Conservation (phyloP, 2,888 invertebrate species). For the Pecten maximus region DNA sequence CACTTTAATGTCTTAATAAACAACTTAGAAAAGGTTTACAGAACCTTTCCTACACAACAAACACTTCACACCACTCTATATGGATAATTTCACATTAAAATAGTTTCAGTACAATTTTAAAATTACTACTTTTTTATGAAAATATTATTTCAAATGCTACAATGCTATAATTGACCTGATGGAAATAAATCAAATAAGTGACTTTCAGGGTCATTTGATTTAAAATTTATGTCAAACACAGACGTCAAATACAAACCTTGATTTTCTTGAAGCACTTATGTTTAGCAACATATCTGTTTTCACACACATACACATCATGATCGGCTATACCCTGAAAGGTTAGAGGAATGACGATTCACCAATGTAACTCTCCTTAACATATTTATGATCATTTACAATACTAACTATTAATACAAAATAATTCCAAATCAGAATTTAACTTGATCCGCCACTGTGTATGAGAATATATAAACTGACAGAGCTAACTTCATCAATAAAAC, state of each 20-base stretch:
- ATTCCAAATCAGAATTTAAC: too few relatives aligned
- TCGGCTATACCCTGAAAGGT: slow-evolving; percentile 88
- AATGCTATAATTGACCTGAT: too few relatives aligned
- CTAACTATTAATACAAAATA: background rate
- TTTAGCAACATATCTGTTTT: slow-evolving; percentile 94
- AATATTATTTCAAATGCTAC: too few relatives aligned
- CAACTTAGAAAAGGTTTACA: background rate
- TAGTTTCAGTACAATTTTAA: too few relatives aligned
- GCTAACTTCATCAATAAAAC: too few relatives aligned
- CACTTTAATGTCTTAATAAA: background rate
- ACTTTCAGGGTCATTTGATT: too few relatives aligned
- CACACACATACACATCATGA: slow-evolving; percentile 98
- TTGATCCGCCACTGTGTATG: too few relatives aligned
- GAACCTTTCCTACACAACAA: background rate
- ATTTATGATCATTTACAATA: background rate
- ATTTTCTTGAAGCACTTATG: slow-evolving; percentile 96
- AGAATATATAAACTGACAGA: too few relatives aligned
- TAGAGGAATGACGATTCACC: background rate
- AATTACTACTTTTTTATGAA: too few relatives aligned
- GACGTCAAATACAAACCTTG: slow-evolving; percentile 79
- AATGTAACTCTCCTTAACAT: background rate
- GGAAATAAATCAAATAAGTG: too few relatives aligned
- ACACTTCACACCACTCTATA: background rate
- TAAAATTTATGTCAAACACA: background rate
- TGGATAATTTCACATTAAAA: too few relatives aligned